Evolutionary conservation across 2,797 vertebrate species (phyloP).

Genomic region (Heliangelus exortis): DNA sequence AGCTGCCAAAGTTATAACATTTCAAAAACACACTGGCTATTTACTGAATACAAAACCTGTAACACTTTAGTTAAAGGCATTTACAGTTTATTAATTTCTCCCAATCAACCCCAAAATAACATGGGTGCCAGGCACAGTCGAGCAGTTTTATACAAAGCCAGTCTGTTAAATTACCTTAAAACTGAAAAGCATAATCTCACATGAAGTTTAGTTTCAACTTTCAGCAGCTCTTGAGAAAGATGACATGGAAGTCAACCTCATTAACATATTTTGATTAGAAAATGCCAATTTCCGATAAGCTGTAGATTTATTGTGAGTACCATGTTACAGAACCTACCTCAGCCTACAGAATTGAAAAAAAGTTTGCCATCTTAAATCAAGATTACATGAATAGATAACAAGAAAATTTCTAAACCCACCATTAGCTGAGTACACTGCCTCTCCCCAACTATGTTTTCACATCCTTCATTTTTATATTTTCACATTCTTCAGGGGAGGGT

Average conservation of each 20-base stretch:
- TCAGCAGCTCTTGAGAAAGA: neutral
- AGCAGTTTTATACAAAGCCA: neutral
- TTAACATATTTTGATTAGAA: neutral
- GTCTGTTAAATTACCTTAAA: neutral
- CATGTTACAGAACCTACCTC: neutral
- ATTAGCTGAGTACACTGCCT: neutral
- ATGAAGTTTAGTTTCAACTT: neutral
- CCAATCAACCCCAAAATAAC: neutral
- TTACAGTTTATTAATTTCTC: neutral
- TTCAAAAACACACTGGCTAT: neutral
- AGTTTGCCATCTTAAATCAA: neutral
- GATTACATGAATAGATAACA: neutral
- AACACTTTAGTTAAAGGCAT: neutral
- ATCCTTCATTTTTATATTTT: neutral
- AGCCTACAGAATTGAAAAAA: neutral
- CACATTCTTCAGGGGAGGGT: neutral
- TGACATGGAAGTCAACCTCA: neutral
- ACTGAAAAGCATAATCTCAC: neutral
- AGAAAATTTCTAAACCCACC: neutral
- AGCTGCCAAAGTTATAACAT: neutral
- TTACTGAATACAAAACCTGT: neutral
- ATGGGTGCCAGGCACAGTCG: neutral
- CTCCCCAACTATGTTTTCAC: neutral
- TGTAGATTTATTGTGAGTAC: neutral
- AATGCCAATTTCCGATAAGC: neutral